phyloP scores from a whole-genome alignment of 1,140 invertebrate genomes.

The Eulimnadia texana region DNA sequence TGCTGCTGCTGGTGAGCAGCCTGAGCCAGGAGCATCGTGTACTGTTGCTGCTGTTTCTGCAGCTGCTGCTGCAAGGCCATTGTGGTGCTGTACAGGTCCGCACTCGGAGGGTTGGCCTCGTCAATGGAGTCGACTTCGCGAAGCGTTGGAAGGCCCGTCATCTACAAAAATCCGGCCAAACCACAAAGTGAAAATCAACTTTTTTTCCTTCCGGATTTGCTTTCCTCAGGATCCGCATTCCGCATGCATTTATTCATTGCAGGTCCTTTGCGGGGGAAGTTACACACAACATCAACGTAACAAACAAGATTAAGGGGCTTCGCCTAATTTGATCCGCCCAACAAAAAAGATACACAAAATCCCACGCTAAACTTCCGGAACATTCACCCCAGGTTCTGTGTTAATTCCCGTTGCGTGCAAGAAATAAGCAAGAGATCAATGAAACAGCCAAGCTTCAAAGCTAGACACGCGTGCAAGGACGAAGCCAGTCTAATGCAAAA shows the following conservation, averaged over 20 bases:
- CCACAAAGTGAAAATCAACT: not conserved
- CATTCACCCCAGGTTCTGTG: no score
- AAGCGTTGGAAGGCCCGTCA: not conserved
- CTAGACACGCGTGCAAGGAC: not conserved
- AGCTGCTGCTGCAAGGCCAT: constrained; percentile 11
- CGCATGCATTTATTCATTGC: no score
- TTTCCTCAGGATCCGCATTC: no score
- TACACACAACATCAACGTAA: no score
- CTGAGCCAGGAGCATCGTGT: constrained; percentile 16
- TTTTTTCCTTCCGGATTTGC: no score
- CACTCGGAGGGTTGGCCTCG: not conserved
- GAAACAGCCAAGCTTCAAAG: not conserved
- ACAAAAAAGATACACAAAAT: no score
- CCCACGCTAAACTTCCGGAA: no score
- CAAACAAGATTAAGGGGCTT: no score
- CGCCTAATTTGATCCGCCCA: no score
- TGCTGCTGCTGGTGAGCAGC: constrained; percentile 9
- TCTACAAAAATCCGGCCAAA: not conserved
- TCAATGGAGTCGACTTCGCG: constrained; percentile 6
- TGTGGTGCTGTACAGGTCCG: not conserved
- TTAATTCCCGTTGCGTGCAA: no score
- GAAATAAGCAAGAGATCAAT: not conserved
- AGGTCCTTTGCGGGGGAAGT: no score
- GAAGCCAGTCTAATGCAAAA: not conserved
- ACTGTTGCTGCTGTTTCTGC: constrained; percentile 17